phyloP scores from a whole-genome alignment of 2,113 vertebrate species.

The Sebastes schlegelii region DNA sequence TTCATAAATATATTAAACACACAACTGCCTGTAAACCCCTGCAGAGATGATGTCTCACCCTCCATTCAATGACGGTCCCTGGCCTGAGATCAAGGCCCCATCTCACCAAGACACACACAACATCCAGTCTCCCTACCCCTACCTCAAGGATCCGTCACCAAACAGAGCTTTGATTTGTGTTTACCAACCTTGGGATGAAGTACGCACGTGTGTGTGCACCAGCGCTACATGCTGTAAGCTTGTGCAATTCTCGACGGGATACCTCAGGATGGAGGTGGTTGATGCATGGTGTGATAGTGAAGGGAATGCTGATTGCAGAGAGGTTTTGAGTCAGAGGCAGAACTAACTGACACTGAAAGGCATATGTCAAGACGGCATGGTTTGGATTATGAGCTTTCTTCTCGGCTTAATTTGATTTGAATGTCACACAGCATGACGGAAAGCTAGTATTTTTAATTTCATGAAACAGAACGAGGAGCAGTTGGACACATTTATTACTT shows the following conservation, averaged over 20 bases:
- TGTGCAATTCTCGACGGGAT: slow-evolving; percentile 10
- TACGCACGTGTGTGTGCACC: background rate
- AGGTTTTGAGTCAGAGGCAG: slow-evolving; percentile 26
- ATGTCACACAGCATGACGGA: slow-evolving; percentile 44
- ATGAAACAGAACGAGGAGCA: background rate
- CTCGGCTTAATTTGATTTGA: slow-evolving; percentile 44
- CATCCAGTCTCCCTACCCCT: background rate
- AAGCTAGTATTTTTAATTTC: slow-evolving; percentile 35
- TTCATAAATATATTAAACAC: slow-evolving; percentile 9
- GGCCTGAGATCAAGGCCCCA: slow-evolving; percentile 37
- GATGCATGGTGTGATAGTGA: slow-evolving; percentile 2
- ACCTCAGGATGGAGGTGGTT: background rate
- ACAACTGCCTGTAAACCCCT: slow-evolving; percentile 9
- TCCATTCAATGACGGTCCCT: background rate
- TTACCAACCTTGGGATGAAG: slow-evolving; percentile 47
- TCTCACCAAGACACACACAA: slow-evolving; percentile 10
- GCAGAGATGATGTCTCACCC: background rate
- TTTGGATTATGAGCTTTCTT: slow-evolving; percentile 27
- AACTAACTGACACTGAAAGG: slow-evolving; percentile 34
- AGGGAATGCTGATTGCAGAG: slow-evolving; percentile 24
- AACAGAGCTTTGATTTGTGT: slow-evolving; percentile 42
- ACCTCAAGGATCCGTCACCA: slow-evolving; percentile 30
- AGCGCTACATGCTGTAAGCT: slow-evolving; percentile 1
- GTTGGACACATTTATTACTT: slow-evolving; percentile 4
- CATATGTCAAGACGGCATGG: slow-evolving; percentile 4